A percentile compares a stretch with the other conserved stretches of the same genome.
phyloP scores from a whole-genome alignment of 2,888 invertebrate genomes.

The Agrotis segetum region DNA sequence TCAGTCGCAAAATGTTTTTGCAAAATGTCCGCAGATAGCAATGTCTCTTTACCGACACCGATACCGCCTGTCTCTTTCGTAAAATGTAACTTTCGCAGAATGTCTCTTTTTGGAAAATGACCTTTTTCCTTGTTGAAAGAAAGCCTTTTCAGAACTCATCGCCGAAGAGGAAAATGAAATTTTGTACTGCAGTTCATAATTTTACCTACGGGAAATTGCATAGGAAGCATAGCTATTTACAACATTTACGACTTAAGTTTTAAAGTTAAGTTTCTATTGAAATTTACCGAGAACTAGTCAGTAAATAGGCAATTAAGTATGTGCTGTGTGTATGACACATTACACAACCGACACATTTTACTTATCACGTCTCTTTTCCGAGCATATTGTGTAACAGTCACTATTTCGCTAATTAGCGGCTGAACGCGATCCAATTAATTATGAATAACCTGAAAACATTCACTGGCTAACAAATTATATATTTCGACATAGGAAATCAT shows the following conservation, averaged over 20 bases:
- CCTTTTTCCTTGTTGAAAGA: too few species aligned
- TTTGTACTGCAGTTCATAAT: not conserved
- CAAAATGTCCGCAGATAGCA: too few species aligned
- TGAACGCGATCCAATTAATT: conserved; percentile 58
- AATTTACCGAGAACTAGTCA: not conserved
- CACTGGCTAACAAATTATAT: conserved; percentile 50
- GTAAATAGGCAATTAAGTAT: conserved; percentile 15
- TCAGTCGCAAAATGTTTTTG: too few species aligned
- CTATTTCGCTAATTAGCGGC: conserved; percentile 55
- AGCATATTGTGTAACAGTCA: conserved; percentile 49
- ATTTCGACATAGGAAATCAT: conserved; percentile 65
- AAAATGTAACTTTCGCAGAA: too few species aligned
- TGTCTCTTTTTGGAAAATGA: too few species aligned
- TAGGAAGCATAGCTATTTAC: not conserved
- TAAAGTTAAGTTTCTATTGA: not conserved
- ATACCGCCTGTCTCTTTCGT: too few species aligned
- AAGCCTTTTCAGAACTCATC: too few species aligned
- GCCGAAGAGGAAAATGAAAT: not conserved
- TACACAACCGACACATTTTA: conserved; percentile 42
- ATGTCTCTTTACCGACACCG: too few species aligned
- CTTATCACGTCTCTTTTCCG: conserved; percentile 50
- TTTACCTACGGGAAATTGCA: not conserved
- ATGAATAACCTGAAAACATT: conserved; percentile 59
- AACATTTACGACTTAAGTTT: not conserved
- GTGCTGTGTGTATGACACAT: conserved; percentile 22